Conservation (phyloP, 2,888 invertebrate genomes). For the Cerceris rybyensis region DNA sequence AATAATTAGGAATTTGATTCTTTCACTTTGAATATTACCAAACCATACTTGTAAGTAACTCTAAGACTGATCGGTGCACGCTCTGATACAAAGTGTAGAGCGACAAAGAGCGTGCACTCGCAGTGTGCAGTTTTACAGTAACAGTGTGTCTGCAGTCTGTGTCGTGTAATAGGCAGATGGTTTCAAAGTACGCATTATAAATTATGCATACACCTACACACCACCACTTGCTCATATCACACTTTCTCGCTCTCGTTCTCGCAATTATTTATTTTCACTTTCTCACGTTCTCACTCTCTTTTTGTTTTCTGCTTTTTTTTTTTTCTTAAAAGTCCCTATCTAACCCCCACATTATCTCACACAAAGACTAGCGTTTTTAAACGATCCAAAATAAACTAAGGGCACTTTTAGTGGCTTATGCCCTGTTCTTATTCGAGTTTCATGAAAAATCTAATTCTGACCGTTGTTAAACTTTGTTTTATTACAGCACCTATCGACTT, state of each 20-base stretch:
- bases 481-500: slow-evolving; percentile 85
- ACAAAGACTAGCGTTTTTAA: slow-evolving; percentile 79
- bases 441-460: slow-evolving; percentile 86
- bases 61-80: slow-evolving; percentile 75
- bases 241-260: slow-evolving; percentile 59
- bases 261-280: slow-evolving; percentile 52
- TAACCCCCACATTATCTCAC: slow-evolving; percentile 77
- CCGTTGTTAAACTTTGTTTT: slow-evolving; percentile 85
- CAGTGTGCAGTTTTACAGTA: slow-evolving; percentile 75
- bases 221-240: slow-evolving; percentile 55
- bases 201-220: slow-evolving; percentile 67
- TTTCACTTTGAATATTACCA: slow-evolving; percentile 76
- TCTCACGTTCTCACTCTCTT: slow-evolving; percentile 51
- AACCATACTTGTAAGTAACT: slow-evolving; percentile 77
- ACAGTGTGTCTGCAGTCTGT: slow-evolving; percentile 74
- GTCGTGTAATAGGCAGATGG: slow-evolving; percentile 73
- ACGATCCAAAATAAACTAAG: slow-evolving; percentile 81
- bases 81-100: slow-evolving; percentile 71
- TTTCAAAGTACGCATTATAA: slow-evolving; percentile 59
- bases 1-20: slow-evolving; percentile 78
- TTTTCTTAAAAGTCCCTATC: slow-evolving; percentile 74
- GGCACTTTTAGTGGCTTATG: slow-evolving; percentile 81
- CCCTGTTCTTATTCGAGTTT: slow-evolving; percentile 78
- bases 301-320: slow-evolving; percentile 54
- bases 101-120: slow-evolving; percentile 73